Base-by-base conservation (phyloP, 2,888 invertebrate genomes). In the Euplagia quadripunctaria region DNA sequence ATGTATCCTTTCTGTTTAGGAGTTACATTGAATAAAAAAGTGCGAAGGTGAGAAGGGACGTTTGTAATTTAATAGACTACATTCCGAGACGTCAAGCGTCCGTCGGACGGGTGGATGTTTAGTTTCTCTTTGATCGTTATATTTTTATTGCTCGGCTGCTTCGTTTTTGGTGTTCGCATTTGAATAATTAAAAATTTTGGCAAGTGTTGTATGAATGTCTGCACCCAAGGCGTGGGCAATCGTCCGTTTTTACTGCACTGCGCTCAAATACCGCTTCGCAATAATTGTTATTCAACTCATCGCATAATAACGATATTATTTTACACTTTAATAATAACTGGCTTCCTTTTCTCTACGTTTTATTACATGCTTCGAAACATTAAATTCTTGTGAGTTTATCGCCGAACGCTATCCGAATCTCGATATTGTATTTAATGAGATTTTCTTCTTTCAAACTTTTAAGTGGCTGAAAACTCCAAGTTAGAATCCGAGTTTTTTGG, bases 1-100 rank as follows among this genome's bases (percentile, higher is more conserved):
- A 95, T 94, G 94, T 94, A 94, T 93, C 92, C 93, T 90, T 89
- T 92, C 92, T 93, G 93, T 94, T 94, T 93, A 92, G 91, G 89
- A 91, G 90, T 91, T 90, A 92, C 94, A 93, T 94, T 93, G 91
- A 93, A 94, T 93, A 93, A 93, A 92, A 90, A 92, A 87, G 79
- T 86, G 90, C 89, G 87, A 87, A 93, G 92, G 91, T 93, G 93
- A 89, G 91, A 87, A 89, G 92, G 91, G 89, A 88, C 89, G 87
- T 87, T 92, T 91, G 89, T 91, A 89, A 91, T 94, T 93, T 93
- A 93, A 94, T 93, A 91, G 91, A 88, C 87, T 87, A 88, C 90
- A 88, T 90, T 90, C 87, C 85, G 87, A 80, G 81, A 90, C 91
- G 94, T 94, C 93, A 91, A 89, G 90, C 82, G 87, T 90, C 87